These are phyloP conservation scores for Keiferia lycopersicella DNA, from an alignment of 2,888 invertebrate species.

Conservation along the genomic window DNA sequence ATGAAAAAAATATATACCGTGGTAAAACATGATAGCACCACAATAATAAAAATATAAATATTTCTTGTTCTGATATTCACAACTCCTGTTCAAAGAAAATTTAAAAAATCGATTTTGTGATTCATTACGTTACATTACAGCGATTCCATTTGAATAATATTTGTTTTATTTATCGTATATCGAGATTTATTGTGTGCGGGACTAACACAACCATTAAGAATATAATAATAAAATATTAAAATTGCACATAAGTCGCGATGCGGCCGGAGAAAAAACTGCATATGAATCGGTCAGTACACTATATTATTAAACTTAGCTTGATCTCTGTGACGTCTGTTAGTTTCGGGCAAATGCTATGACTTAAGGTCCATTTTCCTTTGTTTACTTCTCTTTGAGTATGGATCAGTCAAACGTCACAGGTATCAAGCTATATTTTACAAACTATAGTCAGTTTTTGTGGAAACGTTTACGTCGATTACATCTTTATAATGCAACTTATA, in stretches of 20 bases:
- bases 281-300: slow-evolving; percentile 6
- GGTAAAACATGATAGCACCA: slow-evolving; percentile 69
- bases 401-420: too few relatives aligned
- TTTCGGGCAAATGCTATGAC: too few relatives aligned
- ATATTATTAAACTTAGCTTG: too few relatives aligned
- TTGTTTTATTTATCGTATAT: slow-evolving; percentile 15
- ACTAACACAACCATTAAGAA: slow-evolving; percentile 66
- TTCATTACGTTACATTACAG: background rate
- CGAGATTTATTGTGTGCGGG: slow-evolving; percentile 50
- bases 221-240: slow-evolving; percentile 51
- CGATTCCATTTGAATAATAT: background rate
- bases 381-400: too few relatives aligned
- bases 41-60: slow-evolving; percentile 56
- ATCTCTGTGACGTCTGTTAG: too few relatives aligned
- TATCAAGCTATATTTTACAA: too few relatives aligned
- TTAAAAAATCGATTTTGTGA: background rate
- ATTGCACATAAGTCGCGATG: slow-evolving; percentile 66
- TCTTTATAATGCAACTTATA: background rate
- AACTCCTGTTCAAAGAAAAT: slow-evolving; percentile 49
- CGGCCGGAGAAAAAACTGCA: slow-evolving; percentile 29
- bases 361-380: too few relatives aligned
- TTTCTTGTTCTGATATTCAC: slow-evolving; percentile 64
- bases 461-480: background rate
- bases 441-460: background rate
- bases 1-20: slow-evolving; percentile 59